phyloP scores from a whole-genome alignment of 2,888 invertebrate species.

The Apodemia zela region DNA sequence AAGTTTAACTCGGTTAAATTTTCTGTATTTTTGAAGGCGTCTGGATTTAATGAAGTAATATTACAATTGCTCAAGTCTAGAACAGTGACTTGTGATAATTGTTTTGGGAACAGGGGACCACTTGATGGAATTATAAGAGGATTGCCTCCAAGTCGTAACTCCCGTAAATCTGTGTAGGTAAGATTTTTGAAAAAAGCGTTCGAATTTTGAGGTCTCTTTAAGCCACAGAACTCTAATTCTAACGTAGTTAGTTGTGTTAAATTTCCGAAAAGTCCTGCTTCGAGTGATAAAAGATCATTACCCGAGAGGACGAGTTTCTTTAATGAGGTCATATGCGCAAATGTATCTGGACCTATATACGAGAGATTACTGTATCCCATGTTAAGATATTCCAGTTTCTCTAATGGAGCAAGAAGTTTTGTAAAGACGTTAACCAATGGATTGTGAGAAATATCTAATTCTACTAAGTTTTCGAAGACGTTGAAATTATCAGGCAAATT shows the following conservation, averaged over 20 bases:
- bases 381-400: constrained; percentile 84
- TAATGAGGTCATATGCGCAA: constrained; percentile 85
- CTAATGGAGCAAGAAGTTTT: constrained; percentile 82
- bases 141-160: constrained; percentile 85
- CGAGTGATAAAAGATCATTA: constrained; percentile 83
- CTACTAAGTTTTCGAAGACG: constrained; percentile 82
- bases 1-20: constrained; percentile 83
- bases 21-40: constrained; percentile 81
- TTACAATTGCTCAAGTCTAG: constrained; percentile 85
- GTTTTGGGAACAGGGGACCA: constrained; percentile 82
- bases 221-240: constrained; percentile 85
- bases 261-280: constrained; percentile 84
- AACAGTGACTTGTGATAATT: constrained; percentile 82
- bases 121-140: constrained; percentile 81
- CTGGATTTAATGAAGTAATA: constrained; percentile 78
- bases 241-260: constrained; percentile 83
- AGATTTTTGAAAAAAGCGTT: constrained; percentile 84
- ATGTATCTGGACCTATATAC: constrained; percentile 82
- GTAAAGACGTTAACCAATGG: constrained; percentile 85
- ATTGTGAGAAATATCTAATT: constrained; percentile 86
- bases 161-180: constrained; percentile 82
- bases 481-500: constrained; percentile 84
- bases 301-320: constrained; percentile 84
- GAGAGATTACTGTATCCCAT: constrained; percentile 87
- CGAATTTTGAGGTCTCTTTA: constrained; percentile 82